These are phyloP conservation scores for Neoniphon sammara DNA, from an alignment of 2,797 vertebrate genomes.

Conservation along the genomic window DNA sequence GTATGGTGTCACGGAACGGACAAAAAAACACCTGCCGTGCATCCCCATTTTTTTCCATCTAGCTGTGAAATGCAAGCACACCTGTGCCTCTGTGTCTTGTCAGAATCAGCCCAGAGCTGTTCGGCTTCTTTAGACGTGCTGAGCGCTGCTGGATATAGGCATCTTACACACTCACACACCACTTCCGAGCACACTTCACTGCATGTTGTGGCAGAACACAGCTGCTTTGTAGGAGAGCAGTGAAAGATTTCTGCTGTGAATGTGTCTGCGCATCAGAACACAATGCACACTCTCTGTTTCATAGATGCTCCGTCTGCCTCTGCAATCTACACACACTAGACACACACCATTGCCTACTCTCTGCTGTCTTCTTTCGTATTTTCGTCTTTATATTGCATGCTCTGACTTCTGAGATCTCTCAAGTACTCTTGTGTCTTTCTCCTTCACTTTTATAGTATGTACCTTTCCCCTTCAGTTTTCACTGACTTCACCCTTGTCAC, in stretches of 20 bases:
- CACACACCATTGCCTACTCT: conserved; percentile 48
- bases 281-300: conserved; percentile 36
- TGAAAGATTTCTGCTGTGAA: conserved; percentile 45
- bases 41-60: conserved; percentile 32
- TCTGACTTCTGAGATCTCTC: conserved; percentile 44
- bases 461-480: conserved; percentile 52
- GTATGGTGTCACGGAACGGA: conserved; percentile 66
- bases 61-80: conserved; percentile 67
- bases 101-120: conserved; percentile 52
- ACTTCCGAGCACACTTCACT: conserved; percentile 53
- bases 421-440: conserved; percentile 35
- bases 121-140: conserved; percentile 58
- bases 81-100: conserved; percentile 54
- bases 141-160: conserved; percentile 58
- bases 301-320: conserved; percentile 43
- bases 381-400: conserved; percentile 60
- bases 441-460: conserved; percentile 50
- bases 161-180: conserved; percentile 43
- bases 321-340: conserved; percentile 56
- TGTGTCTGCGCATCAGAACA: conserved; percentile 57
- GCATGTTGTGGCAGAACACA: conserved; percentile 71
- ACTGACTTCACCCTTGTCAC: conserved; percentile 55
- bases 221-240: conserved; percentile 41
- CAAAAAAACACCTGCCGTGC: conserved; percentile 19
- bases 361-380: conserved; percentile 47